Base-by-base conservation (phyloP, 2,113 vertebrate genomes). In the Octodon degus region DNA sequence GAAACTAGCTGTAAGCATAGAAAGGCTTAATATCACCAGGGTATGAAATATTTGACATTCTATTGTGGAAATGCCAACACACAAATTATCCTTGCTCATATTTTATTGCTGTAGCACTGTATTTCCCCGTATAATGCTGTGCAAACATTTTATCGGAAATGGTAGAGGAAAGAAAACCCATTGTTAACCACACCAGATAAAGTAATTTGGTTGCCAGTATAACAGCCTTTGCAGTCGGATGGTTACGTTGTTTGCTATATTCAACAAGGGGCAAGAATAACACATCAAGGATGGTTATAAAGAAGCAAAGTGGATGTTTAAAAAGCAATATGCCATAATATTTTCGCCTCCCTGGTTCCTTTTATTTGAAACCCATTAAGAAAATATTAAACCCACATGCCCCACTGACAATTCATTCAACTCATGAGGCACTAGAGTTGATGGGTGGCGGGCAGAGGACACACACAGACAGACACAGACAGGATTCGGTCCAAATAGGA, bases 11-110 rank as follows among this genome's bases (percentile, higher is more conserved):
- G 84, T 58, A 16, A 11, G 82, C 19, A 0, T 47, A 30, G 40
- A 95, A 90, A 96, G 63, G 65, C 93, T 96, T 74, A 1, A 0
- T 85, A 82, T 90, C 86, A 68, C 70, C 11, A n/a, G 72, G 24
- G 77, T 50, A 83, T 96, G 96, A 98, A 97, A 96, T 97, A 94
- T 96, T 96, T 97, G 96, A 97, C 97, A 94, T 94, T 90, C 92
- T 94, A n/a, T 93, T 97, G 96, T 97, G 77, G 93, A 94, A 97
- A 97, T 96, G 96, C 92, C 90, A 96, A 96, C 95, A 94, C 91
- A 96, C 92, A 97, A 96, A 98, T 97, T 97, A 96, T 92, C 96
- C 95, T 92, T 89, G 70, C 94, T 97, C 90, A 0, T 70, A 87
- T 95, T 96, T 97, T 82, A 90, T 93, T 90, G 93, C 95, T 16